Percentiles rank a stretch among this genome's conserved stretches.
Evolutionary conservation across 1,140 invertebrate species (phyloP).

Genomic region (Frieseomelitta varia): DNA sequence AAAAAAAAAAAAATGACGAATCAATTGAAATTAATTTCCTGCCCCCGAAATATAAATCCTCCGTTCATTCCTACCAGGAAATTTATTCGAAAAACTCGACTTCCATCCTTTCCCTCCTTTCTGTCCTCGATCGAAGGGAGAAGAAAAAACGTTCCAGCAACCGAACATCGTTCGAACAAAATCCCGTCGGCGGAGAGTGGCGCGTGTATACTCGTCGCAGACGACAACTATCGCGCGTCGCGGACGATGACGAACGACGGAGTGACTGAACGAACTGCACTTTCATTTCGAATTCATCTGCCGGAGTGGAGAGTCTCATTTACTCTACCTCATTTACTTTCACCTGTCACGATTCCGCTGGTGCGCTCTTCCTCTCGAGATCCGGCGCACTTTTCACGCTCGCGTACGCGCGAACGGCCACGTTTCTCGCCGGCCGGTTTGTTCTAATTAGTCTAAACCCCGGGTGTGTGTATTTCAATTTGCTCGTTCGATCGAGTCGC

Average conservation of each 20-base stretch:
- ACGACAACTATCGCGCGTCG: background rate
- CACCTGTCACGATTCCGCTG: slow-evolving; percentile 24
- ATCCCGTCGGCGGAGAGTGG: background rate
- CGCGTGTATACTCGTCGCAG: background rate
- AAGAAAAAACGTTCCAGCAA: background rate
- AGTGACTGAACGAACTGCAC: slow-evolving; percentile 26
- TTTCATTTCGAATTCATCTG: slow-evolving; percentile 46
- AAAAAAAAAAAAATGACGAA: too few relatives aligned
- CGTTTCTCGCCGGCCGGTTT: background rate
- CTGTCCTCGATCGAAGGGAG: background rate
- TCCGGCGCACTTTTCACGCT: background rate
- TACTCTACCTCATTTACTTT: slow-evolving; percentile 32
- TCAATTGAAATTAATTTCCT: too few relatives aligned
- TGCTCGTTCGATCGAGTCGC: background rate
- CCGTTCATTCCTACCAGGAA: too few relatives aligned
- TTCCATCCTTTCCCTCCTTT: too few relatives aligned
- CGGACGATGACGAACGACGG: background rate
- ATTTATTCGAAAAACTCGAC: too few relatives aligned
- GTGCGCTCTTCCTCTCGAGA: slow-evolving; percentile 15
- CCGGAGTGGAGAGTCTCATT: slow-evolving; percentile 25
- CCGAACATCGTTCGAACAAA: background rate
- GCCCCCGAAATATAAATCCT: too few relatives aligned
- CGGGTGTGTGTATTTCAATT: slow-evolving; percentile 8
- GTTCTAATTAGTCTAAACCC: slow-evolving; percentile 20
- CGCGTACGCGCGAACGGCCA: background rate